These are phyloP conservation scores for Gasteruption jaculator DNA, from an alignment of 2,888 invertebrate species.

Conservation along the genomic window DNA sequence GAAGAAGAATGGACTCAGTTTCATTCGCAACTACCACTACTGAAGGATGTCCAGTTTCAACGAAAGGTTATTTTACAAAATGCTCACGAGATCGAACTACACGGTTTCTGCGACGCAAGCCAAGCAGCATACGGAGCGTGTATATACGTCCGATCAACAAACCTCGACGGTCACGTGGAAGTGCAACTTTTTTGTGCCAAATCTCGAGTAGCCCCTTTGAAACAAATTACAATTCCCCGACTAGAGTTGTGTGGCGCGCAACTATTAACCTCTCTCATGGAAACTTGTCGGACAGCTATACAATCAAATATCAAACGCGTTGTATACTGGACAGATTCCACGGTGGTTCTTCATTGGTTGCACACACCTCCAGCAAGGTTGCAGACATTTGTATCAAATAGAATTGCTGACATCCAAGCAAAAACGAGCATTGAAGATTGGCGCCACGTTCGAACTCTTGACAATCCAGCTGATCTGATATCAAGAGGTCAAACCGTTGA, in stretches of 20 bases:
- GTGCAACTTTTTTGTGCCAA: slow-evolving; percentile 15
- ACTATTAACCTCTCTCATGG: slow-evolving; percentile 10
- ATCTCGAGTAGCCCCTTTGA: slow-evolving; percentile 20
- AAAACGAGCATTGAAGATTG: neutral
- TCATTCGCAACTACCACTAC: slow-evolving; percentile 11
- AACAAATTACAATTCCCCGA: slow-evolving; percentile 14
- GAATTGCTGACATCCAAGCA: neutral
- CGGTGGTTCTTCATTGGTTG: slow-evolving; percentile 8
- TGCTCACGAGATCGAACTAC: slow-evolving; percentile 15
- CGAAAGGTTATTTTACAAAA: slow-evolving; percentile 11
- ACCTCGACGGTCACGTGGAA: neutral
- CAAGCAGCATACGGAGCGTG: slow-evolving; percentile 24
- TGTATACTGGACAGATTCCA: slow-evolving; percentile 9
- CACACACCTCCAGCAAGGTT: neutral
- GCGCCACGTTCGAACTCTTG: slow-evolving; percentile 18
- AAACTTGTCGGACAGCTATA: neutral
- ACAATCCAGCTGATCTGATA: slow-evolving; percentile 26
- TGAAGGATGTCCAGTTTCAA: slow-evolving; percentile 19
- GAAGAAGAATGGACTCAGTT: slow-evolving; percentile 19
- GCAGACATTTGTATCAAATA: slow-evolving; percentile 4
- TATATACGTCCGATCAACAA: slow-evolving; percentile 8
- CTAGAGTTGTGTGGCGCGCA: slow-evolving; percentile 20
- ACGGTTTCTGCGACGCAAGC: slow-evolving; percentile 27
- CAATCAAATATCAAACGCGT: no score
- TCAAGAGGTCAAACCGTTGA: slow-evolving; percentile 21